A percentile compares a stretch with the other conserved stretches of the same genome.
phyloP scores from a whole-genome alignment of 2,113 vertebrate species.

The Mobula birostris region DNA sequence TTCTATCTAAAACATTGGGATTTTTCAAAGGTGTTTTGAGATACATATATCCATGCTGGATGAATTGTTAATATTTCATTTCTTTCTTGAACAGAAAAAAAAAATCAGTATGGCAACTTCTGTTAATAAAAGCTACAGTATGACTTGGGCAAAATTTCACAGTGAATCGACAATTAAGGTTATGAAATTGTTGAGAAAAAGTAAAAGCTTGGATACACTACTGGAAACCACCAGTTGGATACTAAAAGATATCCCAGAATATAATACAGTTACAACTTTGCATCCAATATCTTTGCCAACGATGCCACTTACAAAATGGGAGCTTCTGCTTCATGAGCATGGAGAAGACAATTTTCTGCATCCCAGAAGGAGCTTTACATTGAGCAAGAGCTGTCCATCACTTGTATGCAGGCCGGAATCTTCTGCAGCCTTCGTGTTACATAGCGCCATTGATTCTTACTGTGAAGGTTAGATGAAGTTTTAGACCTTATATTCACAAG shows the following conservation, averaged over 20 bases:
- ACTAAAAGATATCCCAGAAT: conserved; percentile 31
- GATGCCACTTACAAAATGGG: conserved; percentile 20
- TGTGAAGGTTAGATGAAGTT: conserved; percentile 16
- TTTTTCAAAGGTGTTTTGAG: background rate
- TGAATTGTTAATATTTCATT: background rate
- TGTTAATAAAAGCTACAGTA: conserved; percentile 26
- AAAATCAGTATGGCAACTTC: conserved; percentile 9
- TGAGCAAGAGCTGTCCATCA: conserved; percentile 24
- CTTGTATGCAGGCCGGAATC: background rate
- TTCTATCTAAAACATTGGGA: background rate
- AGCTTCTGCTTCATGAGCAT: conserved; percentile 15
- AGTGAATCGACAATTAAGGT: conserved; percentile 8
- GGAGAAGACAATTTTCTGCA: background rate
- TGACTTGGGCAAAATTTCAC: conserved; percentile 23
- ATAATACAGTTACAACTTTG: conserved; percentile 15
- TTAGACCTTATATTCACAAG: background rate
- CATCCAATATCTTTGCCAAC: conserved; percentile 7
- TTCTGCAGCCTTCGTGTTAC: background rate
- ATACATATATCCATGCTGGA: background rate
- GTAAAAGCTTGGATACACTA: conserved; percentile 34
- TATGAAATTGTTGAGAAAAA: conserved; percentile 33
- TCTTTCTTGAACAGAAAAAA: background rate
- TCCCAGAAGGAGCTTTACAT: background rate
- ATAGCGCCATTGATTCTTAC: background rate
- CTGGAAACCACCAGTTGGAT: conserved; percentile 8